Conservation (phyloP, 2,888 invertebrate species). For the Orthonychiurus folsomi region DNA sequence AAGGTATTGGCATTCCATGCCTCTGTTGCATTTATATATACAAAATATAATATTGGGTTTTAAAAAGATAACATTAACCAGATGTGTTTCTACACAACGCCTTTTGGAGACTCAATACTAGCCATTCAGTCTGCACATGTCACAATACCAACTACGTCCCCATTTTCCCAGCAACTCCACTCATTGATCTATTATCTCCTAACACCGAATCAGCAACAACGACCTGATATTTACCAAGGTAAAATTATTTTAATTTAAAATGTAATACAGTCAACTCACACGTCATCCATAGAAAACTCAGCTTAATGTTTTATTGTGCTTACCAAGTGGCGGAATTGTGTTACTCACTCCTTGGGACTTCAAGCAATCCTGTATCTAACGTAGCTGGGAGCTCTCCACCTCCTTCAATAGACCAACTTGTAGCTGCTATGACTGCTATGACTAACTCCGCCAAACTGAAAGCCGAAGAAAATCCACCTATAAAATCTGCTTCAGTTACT, state of each 20-base stretch:
- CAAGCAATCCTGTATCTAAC: slow-evolving; percentile 23
- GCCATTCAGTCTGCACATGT: slow-evolving; percentile 85
- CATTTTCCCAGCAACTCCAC: slow-evolving; percentile 61
- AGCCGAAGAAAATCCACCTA: slow-evolving; percentile 19
- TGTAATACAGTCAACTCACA: slow-evolving; percentile 61
- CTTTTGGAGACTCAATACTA: slow-evolving; percentile 84
- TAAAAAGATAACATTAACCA: slow-evolving; percentile 45
- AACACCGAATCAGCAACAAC: slow-evolving; percentile 66
- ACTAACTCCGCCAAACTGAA: slow-evolving; percentile 22
- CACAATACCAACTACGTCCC: slow-evolving; percentile 70
- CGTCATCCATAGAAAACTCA: background rate
- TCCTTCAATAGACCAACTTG: slow-evolving; percentile 25
- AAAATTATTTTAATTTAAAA: slow-evolving; percentile 55
- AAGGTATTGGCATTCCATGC: slow-evolving; percentile 31
- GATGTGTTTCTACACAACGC: slow-evolving; percentile 77
- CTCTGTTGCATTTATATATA: too few relatives aligned
- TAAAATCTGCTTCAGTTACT: slow-evolving; percentile 19
- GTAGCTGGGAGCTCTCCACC: slow-evolving; percentile 18
- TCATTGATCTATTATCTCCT: slow-evolving; percentile 75
- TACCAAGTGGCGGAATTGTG: slow-evolving; percentile 24
- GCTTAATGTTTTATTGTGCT: background rate
- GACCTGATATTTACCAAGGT: slow-evolving; percentile 83
- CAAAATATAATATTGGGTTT: slow-evolving; percentile 9
- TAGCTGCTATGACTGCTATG: slow-evolving; percentile 54
- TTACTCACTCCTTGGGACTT: slow-evolving; percentile 20